These are phyloP conservation scores for Mythimna lalbum DNA, from an alignment of 2,888 invertebrate genomes.

Conservation along the genomic window DNA sequence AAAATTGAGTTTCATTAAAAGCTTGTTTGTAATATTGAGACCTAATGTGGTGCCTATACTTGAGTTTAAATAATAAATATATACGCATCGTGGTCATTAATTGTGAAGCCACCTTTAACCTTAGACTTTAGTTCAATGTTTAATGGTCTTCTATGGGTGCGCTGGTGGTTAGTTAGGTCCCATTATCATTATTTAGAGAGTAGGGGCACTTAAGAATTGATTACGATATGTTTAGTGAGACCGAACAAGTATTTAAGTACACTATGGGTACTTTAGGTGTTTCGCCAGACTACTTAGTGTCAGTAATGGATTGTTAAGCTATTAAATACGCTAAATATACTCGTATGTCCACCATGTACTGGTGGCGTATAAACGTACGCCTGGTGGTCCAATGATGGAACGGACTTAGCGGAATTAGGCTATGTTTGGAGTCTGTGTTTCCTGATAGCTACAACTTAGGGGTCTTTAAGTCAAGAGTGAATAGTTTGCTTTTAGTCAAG, in stretches of 20 bases:
- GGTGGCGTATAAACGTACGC: too few species aligned
- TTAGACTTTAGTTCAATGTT: background rate
- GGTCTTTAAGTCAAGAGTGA: too few species aligned
- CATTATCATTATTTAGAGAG: conserved; percentile 28
- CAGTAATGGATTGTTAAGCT: background rate
- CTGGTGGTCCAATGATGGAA: too few species aligned
- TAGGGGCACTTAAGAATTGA: conserved; percentile 23
- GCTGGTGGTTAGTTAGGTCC: background rate
- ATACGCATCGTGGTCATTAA: background rate
- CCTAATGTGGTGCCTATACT: background rate
- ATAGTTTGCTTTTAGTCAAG: too few species aligned
- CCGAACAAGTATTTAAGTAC: conserved; percentile 1
- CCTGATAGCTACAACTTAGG: too few species aligned
- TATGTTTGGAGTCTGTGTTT: too few species aligned
- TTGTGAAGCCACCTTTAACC: conserved; percentile 6
- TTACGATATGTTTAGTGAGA: conserved; percentile 25
- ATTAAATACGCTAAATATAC: background rate
- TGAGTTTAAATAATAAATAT: background rate
- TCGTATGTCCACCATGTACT: too few species aligned
- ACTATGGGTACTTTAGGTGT: background rate
- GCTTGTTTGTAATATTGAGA: too few species aligned
- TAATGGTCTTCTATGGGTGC: background rate
- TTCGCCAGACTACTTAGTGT: background rate
- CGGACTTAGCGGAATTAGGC: too few species aligned
- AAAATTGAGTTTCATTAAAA: too few species aligned